These are phyloP conservation scores for Crenuchus spilurus DNA, from an alignment of 2,797 vertebrate genomes.

Conservation along the genomic window DNA sequence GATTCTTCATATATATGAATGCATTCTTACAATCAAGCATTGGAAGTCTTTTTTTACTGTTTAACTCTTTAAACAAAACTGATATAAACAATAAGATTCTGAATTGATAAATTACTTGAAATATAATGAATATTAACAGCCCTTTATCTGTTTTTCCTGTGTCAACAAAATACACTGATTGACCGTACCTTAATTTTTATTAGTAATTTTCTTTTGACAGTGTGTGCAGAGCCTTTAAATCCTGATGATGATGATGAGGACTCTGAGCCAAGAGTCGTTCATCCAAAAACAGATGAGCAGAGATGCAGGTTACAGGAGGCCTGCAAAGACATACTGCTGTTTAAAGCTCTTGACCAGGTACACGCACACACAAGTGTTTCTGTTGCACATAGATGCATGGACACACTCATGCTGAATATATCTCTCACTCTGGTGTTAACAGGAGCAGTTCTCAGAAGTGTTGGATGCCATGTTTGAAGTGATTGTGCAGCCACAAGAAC, in stretches of 20 bases:
- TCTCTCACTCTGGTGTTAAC: conserved; percentile 34
- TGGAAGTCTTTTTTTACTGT: no score
- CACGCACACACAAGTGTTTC: neutral
- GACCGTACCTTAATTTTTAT: conserved; percentile 4
- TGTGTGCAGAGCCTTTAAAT: conserved; percentile 95
- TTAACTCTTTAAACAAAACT: no score
- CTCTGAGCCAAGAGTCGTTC: conserved; percentile 91
- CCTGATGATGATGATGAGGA: conserved; percentile 98
- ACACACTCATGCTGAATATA: neutral
- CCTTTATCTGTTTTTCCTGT: no score
- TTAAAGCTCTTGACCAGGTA: conserved; percentile 98
- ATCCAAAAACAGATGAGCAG: conserved; percentile 97
- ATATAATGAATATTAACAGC: neutral
- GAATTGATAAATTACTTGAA: no score
- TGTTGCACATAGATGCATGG: neutral
- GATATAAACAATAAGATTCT: no score
- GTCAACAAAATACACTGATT: neutral
- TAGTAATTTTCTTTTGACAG: conserved; percentile 68
- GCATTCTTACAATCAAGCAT: no score
- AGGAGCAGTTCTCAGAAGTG: conserved; percentile 97
- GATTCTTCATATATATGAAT: no score
- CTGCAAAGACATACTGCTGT: conserved; percentile 95
- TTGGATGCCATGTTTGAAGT: conserved; percentile 98
- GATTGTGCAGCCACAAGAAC: conserved; percentile 87
- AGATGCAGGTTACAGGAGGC: conserved; percentile 95